Evolutionary conservation across 2,113 vertebrate genomes (phyloP).

Genomic region (Phrynosoma platyrhinos): DNA sequence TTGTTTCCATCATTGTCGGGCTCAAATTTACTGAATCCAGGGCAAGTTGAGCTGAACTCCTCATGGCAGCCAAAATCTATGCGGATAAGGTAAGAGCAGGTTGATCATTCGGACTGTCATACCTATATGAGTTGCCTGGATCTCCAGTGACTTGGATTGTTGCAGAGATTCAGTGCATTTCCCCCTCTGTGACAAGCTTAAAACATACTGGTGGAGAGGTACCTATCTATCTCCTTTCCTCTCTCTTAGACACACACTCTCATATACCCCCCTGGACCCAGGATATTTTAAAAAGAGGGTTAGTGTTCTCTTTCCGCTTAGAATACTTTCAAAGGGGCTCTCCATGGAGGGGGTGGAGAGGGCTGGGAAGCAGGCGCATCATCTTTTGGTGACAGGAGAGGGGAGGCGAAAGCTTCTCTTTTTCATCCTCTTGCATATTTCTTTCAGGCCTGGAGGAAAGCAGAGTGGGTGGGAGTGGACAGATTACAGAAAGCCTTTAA

Average conservation of each 20-base stretch:
- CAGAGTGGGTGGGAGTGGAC: not conserved
- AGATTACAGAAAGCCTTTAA: constrained; percentile 19
- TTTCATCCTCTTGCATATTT: not conserved
- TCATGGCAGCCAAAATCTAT: not conserved
- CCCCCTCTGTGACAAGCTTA: not conserved
- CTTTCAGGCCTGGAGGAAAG: too few species aligned
- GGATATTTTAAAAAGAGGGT: not conserved
- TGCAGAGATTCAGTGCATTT: not conserved
- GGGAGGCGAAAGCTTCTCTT: not conserved
- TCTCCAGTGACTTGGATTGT: not conserved
- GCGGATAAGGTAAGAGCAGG: not conserved
- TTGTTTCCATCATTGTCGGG: too few species aligned
- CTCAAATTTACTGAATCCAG: not conserved
- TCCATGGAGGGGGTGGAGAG: not conserved
- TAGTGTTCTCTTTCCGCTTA: not conserved
- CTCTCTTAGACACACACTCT: too few species aligned
- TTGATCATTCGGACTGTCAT: not conserved
- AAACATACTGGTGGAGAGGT: not conserved
- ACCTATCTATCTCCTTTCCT: not conserved
- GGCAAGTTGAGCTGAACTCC: not conserved
- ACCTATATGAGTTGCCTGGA: too few species aligned
- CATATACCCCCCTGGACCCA: rapidly evolving
- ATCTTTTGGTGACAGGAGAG: not conserved
- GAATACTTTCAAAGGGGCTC: not conserved
- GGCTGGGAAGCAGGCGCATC: not conserved